Percentiles rank a stretch among this genome's conserved stretches.
These are phyloP conservation scores for Torymus aiolomorphi DNA, from an alignment of 2,888 invertebrate genomes.

Conservation along the genomic window DNA sequence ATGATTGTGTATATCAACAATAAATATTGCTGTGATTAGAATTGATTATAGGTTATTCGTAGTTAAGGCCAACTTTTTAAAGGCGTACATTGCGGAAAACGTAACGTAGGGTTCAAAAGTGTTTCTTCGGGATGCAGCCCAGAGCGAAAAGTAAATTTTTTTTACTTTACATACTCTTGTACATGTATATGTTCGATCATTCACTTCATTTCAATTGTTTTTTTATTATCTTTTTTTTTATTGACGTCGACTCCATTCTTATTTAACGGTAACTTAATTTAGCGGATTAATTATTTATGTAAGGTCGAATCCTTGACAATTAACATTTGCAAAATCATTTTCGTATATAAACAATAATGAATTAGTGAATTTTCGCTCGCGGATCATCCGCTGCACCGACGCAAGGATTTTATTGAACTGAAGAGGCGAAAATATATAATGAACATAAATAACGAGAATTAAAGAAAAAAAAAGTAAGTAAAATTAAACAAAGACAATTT, in stretches of 20 bases:
- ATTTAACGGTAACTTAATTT: no score
- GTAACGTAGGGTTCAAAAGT: slow-evolving; percentile 55
- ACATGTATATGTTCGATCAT: background rate
- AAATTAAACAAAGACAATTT: slow-evolving; percentile 33
- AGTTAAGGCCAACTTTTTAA: slow-evolving; percentile 73
- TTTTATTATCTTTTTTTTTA: slow-evolving; percentile 2
- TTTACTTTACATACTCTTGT: slow-evolving; percentile 15
- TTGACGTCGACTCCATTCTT: background rate
- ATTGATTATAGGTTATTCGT: slow-evolving; percentile 72
- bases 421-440: slow-evolving; percentile 19
- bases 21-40: slow-evolving; percentile 76
- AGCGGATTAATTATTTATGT: no score
- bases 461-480: slow-evolving; percentile 27
- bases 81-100: slow-evolving; percentile 63
- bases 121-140: slow-evolving; percentile 45
- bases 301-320: no score
- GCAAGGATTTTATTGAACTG: slow-evolving; percentile 22
- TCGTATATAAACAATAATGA: background rate
- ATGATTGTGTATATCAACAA: slow-evolving; percentile 76
- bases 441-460: slow-evolving; percentile 4
- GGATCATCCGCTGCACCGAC: slow-evolving; percentile 23
- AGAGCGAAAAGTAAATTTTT: slow-evolving; percentile 49
- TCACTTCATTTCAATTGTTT: slow-evolving; percentile 1
- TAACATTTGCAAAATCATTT: background rate
- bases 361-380: slow-evolving; percentile 47